phyloP scores from a whole-genome alignment of 2,888 invertebrate species.

The Limnephilus auricula region DNA sequence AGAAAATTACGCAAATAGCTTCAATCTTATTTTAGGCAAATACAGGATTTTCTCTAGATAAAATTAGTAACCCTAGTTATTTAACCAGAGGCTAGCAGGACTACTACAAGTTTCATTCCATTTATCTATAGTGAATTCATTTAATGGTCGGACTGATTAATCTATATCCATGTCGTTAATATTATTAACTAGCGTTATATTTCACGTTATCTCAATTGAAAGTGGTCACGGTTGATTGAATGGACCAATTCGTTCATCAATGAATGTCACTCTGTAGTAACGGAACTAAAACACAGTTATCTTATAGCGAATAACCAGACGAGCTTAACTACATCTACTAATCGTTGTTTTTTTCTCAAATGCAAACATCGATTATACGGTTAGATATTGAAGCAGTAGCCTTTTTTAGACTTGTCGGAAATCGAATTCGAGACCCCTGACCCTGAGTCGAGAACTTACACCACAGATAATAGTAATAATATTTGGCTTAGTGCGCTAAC shows the following conservation, averaged over 20 bases:
- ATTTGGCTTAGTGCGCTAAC: not conserved
- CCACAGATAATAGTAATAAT: not conserved
- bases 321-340: not conserved
- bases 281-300: constrained; percentile 25
- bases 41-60: not conserved
- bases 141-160: not conserved
- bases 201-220: constrained; percentile 34
- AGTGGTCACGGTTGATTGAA: constrained; percentile 28
- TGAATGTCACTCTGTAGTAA: constrained; percentile 4
- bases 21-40: not conserved
- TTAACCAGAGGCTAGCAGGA: not conserved
- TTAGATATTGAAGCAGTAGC: not conserved
- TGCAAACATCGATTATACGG: not conserved
- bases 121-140: not conserved
- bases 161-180: not conserved
- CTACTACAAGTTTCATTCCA: not conserved
- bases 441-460: not conserved
- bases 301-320: constrained; percentile 24
- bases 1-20: not conserved
- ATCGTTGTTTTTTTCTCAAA: not conserved
- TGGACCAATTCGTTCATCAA: constrained; percentile 24
- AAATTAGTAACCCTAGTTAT: not conserved
- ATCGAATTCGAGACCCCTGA: not conserved
- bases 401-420: not conserved
- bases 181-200: constrained; percentile 12